These are phyloP conservation scores for Diadophis punctatus DNA, from an alignment of 2,113 vertebrate species.

Conservation along the genomic window DNA sequence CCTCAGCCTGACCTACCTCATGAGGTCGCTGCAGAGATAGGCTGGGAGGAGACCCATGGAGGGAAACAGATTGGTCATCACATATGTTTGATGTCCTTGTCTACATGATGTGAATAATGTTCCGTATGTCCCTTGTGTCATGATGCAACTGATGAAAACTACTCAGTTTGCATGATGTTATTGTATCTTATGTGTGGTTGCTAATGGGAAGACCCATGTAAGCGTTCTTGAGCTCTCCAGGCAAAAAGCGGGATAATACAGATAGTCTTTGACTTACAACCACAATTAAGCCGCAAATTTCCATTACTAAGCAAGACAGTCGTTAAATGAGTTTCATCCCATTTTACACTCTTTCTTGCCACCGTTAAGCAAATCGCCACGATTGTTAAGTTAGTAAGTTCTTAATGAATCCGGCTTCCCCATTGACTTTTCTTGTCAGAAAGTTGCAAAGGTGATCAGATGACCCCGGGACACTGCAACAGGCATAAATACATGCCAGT, in stretches of 20 bases:
- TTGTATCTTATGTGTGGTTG: background rate
- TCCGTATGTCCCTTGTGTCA: background rate
- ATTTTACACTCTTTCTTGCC: background rate
- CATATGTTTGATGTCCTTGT: background rate
- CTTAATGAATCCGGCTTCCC: background rate
- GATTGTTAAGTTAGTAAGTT: background rate
- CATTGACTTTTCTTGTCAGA: background rate
- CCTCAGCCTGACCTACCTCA: background rate
- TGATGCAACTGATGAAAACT: background rate
- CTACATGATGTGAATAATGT: background rate
- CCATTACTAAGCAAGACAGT: background rate
- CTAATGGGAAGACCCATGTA: background rate
- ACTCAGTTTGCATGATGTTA: background rate
- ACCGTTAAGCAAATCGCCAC: background rate
- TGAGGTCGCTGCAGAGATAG: background rate
- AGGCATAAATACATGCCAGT: background rate
- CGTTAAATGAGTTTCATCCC: background rate
- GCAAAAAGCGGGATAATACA: background rate
- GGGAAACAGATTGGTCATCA: background rate
- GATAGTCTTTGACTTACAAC: background rate
- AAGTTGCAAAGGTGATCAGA: background rate
- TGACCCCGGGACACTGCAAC: background rate
- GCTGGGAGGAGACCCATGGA: background rate
- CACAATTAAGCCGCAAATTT: background rate
- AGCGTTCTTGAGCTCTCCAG: background rate